These are phyloP conservation scores for Sarcophaga variegata DNA, from an alignment of 2,888 invertebrate genomes.

Conservation along the genomic window DNA sequence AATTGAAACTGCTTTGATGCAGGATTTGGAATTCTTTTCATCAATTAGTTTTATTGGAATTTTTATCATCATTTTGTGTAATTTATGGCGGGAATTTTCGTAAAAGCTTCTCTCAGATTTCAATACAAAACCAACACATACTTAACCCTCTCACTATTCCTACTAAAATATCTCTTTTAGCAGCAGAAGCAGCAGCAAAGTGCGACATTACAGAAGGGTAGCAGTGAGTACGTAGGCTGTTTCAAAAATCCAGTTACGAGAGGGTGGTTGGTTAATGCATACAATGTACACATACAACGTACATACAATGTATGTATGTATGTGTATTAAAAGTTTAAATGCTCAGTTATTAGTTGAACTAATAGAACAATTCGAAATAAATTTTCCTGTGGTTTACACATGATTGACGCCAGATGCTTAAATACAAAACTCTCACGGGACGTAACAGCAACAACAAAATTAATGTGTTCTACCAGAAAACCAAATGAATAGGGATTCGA, in stretches of 20 bases:
- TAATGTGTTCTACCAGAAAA: neutral
- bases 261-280: neutral
- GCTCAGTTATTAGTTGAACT: slow-evolving; percentile 45
- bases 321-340: slow-evolving; percentile 40
- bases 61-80: too few relatives aligned
- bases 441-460: slow-evolving; percentile 22
- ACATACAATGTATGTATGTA: too few relatives aligned
- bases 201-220: neutral
- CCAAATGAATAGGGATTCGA: neutral
- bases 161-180: neutral
- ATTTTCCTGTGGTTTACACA: slow-evolving; percentile 70
- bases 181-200: neutral
- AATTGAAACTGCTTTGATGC: too few relatives aligned
- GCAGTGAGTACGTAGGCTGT: neutral
- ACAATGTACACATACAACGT: neutral
- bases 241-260: too few relatives aligned
- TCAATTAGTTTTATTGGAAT: too few relatives aligned
- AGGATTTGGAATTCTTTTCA: too few relatives aligned
- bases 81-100: too few relatives aligned
- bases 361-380: slow-evolving; percentile 33
- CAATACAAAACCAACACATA: too few relatives aligned
- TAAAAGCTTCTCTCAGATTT: too few relatives aligned
- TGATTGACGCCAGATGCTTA: slow-evolving; percentile 70
- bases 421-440: slow-evolving; percentile 54
- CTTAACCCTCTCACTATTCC: too few relatives aligned